A percentile compares a stretch with the other conserved stretches of the same genome.
phyloP scores from a whole-genome alignment of 2,113 vertebrate genomes.

The Limanda limanda region DNA sequence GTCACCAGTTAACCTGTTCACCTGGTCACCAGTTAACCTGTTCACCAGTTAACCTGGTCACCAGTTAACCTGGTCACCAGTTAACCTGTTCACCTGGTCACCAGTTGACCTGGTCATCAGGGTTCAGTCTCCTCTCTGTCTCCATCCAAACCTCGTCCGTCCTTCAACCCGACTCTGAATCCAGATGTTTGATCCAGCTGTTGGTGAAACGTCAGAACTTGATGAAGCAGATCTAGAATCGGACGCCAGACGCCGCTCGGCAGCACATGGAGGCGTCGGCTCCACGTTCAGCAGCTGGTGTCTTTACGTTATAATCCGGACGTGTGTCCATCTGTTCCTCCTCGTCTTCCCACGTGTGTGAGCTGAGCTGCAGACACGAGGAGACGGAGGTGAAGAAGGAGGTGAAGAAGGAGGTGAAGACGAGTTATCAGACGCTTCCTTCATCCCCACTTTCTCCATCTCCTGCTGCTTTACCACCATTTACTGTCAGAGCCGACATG shows the following conservation, averaged over 20 bases:
- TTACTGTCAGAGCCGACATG: too few species aligned
- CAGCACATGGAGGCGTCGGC: background rate
- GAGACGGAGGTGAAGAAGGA: background rate
- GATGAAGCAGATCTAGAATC: background rate
- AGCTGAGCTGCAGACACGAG: background rate
- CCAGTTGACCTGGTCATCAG: too few species aligned
- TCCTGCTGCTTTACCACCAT: too few species aligned
- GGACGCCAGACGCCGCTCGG: background rate
- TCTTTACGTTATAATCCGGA: conserved; percentile 38
- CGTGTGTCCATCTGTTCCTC: conserved; percentile 47
- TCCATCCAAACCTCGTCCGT: too few species aligned
- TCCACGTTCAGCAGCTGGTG: conserved; percentile 30
- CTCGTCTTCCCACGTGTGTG: background rate
- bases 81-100: too few species aligned
- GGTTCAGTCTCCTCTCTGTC: too few species aligned
- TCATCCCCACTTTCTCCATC: background rate
- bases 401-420: background rate
- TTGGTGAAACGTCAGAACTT: background rate
- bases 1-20: too few species aligned
- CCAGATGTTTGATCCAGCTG: too few species aligned
- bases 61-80: too few species aligned
- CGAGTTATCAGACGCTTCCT: background rate
- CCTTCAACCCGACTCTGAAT: background rate
- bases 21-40: too few species aligned
- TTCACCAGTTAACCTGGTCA: too few species aligned